Evolutionary conservation across 2,113 vertebrate genomes (phyloP), one percentile per base, ranked within the genome.

Genomic region (Callorhinus ursinus): DNA sequence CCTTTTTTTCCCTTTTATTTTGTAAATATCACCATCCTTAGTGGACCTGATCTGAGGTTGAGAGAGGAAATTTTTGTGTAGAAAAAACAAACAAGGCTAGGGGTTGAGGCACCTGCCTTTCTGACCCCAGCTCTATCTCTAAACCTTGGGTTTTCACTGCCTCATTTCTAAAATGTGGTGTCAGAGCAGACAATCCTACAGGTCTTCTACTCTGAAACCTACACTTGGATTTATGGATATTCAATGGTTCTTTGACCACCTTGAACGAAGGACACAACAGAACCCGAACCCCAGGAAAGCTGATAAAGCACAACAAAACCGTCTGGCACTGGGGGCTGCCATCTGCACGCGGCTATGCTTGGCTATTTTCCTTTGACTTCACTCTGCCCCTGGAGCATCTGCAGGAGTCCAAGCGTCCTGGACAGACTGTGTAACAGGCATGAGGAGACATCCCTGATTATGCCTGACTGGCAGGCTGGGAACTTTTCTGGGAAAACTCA

Each of bases 401-500:
- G 71, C 18, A 51, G 79, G 95, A 84, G 86, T 65, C 51, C 88
- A 11, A 53, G 57, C 9, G 10, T 42, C 5, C 82, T 4, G 26
- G 92, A 85, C 71, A 85, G 76, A 93, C 76, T 7, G 51, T 18
- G 24, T 55, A 33, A 65, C 77, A 67, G 83, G 90, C 90, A 81
- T 61, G 31, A 33, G 94, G 77, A 96, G 97, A 93, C 79, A 46
- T 46, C 77, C 65, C 74, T 71, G 79, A 92, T 97, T 77, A 87
- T 72, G 77, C 59, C 83, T 88, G 90, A 95, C 79, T 89, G 94
- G 88, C 90, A 79, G 72, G 87, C 93, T 39, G 83, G 90, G 94
- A 92, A 82, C 46, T 69, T 88, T 91, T 39, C 94, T 95, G 92
- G 76, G 92, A 88, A 80, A 79, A 88, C 49, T 77, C 87, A 88